Evolutionary conservation across 30 jellyfish, hydroid and myxozoan genomes (phyloP), one percentile per base, ranked within the genome.

Genomic region (Aurelia aurita): DNA sequence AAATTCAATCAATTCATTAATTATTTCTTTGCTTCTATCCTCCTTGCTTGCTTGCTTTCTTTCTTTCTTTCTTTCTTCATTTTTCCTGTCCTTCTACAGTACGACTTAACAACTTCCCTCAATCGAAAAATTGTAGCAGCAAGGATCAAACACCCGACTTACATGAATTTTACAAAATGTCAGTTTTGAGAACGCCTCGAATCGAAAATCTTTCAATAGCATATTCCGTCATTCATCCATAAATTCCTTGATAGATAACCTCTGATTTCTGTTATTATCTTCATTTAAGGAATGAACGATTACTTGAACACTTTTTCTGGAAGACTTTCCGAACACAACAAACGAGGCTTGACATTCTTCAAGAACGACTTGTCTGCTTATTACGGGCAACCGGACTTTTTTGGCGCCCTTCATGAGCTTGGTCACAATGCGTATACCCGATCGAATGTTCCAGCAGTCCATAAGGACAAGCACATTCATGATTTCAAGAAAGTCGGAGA

Each of bases 241-340:
- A 0, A 11, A 54, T 20, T 5, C 1, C 14, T 25, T 5, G 31
- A 31, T 3, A 1, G 69, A 25, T 0, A 13, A 27, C 35, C 18
- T 64, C 23, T 64, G 18, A 10, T 21, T n/a, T 11, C 10, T 28
- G 11, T 68, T 21, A 0, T 68, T 27, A n/a, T 57, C 34, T 5
- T 49, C 0, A 1, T 39, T 27, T 20, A 29, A 58, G 72, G 77
- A 11, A 77, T 60, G 77, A 34, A 59, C 5, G 47, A 43, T 14
- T 70, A 35, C 39, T 2, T 70, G 39, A 58, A 60, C 15, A 77
- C 63, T 1, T 27, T 34, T 49, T 3, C 66, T 27, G 47, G 51
- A n/a, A 51, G 67, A 34, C 82, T 70, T 47, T 18, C 39, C 7
- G 27, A 43, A 9, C 82, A 70, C 14, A 70, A 70, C 54, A 70